Conservation (phyloP, 2,797 vertebrate genomes). For the Pangasius macronema region DNA sequence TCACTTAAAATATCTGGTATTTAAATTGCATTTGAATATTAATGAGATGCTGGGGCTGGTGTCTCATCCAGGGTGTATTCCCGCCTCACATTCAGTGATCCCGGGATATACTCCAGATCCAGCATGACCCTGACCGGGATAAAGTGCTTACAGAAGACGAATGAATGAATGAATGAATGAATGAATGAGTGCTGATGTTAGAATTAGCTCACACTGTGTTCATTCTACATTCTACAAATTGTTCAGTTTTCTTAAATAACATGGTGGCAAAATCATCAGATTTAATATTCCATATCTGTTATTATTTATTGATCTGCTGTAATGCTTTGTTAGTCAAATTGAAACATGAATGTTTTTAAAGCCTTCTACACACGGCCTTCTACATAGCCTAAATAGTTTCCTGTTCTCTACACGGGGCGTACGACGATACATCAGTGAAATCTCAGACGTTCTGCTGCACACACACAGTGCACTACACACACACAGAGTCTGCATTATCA, state of each 20-base stretch:
- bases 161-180: neutral
- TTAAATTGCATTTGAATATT: too few relatives aligned
- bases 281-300: neutral
- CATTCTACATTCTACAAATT: neutral
- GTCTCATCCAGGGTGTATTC: too few relatives aligned
- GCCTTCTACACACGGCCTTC: too few relatives aligned
- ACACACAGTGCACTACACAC: neutral
- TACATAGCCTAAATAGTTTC: neutral
- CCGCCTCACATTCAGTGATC: too few relatives aligned
- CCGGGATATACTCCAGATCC: too few relatives aligned
- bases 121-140: neutral
- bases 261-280: neutral
- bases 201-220: neutral
- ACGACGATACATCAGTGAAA: neutral
- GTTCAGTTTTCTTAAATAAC: neutral
- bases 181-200: neutral
- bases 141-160: neutral
- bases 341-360: neutral
- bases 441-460: neutral
- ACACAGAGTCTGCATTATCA: neutral
- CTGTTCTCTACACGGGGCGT: neutral
- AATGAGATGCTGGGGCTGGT: too few relatives aligned
- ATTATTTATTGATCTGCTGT: neutral
- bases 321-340: neutral
- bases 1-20: neutral